A percentile compares a stretch with the other conserved stretches of the same genome.
These are phyloP conservation scores for Brachionus asplanchnoidis DNA, from an alignment of 1,140 invertebrate genomes.

Conservation along the genomic window DNA sequence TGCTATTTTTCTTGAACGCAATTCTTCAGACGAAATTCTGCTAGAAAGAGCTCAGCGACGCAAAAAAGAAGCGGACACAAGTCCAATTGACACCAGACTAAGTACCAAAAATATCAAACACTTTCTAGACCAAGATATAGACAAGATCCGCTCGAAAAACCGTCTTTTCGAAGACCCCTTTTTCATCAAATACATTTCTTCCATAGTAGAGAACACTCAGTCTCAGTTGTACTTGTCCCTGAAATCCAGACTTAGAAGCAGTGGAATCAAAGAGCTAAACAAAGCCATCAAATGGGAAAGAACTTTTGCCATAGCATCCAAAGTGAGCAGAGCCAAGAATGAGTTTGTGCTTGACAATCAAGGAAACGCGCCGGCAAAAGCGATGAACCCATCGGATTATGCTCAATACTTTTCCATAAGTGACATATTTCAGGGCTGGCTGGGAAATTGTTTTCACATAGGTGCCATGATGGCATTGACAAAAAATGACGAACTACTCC, in stretches of 20 bases:
- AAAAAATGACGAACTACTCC: not conserved
- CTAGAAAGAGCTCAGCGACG: not conserved
- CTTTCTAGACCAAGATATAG: conserved; percentile 11
- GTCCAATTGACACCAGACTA: not conserved
- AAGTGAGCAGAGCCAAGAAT: not conserved
- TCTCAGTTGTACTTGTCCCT: conserved; percentile 29
- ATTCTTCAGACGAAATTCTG: not conserved
- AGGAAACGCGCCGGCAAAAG: not conserved
- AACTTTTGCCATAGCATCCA: not conserved
- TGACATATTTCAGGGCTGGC: conserved; percentile 25
- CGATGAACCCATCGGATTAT: not conserved
- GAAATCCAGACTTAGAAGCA: conserved; percentile 6
- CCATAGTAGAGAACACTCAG: conserved; percentile 33
- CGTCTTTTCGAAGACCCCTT: conserved; percentile 5
- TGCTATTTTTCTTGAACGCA: not conserved
- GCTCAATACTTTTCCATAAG: conserved; percentile 6
- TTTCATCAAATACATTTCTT: conserved; percentile 28
- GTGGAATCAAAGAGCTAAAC: conserved; percentile 10
- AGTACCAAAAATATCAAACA: not conserved
- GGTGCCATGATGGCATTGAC: conserved; percentile 39
- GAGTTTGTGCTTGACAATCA: conserved; percentile 36
- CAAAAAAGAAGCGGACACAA: not conserved
- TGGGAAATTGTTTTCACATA: conserved; percentile 39
- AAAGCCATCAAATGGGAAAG: conserved; percentile 34
- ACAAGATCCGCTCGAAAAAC: not conserved